Evolutionary conservation across 1,140 invertebrate genomes (phyloP).

Genomic region (Drosophila leontia): DNA sequence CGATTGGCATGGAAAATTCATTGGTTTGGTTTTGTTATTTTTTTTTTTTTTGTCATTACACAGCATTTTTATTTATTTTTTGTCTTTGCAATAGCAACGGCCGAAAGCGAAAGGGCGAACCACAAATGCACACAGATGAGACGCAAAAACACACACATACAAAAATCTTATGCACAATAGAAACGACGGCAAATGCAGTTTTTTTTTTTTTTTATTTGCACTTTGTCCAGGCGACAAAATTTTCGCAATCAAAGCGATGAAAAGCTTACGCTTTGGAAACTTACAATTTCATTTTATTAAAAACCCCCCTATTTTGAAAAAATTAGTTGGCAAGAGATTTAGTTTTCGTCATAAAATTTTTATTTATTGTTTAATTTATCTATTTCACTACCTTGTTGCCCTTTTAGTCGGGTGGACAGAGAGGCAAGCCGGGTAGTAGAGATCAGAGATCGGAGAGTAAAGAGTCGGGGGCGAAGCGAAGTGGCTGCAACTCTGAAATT

Average conservation of each 20-base stretch:
- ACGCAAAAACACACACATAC: slow-evolving; percentile 3
- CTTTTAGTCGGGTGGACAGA: slow-evolving; percentile 11
- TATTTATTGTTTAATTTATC: neutral
- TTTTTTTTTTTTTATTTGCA: slow-evolving; percentile 21
- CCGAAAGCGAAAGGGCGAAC: slow-evolving; percentile 78
- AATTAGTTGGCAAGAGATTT: neutral
- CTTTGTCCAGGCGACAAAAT: slow-evolving; percentile 57
- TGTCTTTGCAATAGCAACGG: slow-evolving; percentile 57
- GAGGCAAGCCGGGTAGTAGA: neutral
- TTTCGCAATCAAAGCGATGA: slow-evolving; percentile 12
- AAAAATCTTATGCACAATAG: slow-evolving; percentile 36
- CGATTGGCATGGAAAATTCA: slow-evolving; percentile 50
- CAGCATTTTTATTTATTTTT: slow-evolving; percentile 37
- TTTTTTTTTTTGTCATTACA: slow-evolving; percentile 46
- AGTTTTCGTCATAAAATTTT: neutral
- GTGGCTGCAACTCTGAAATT: slow-evolving; percentile 40
- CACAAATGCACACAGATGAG: slow-evolving; percentile 19
- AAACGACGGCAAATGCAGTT: slow-evolving; percentile 51
- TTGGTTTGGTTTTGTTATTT: slow-evolving; percentile 28
- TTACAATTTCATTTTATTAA: too few relatives aligned
- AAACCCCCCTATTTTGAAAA: neutral
- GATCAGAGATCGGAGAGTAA: slow-evolving; percentile 2
- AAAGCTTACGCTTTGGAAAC: neutral
- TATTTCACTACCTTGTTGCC: neutral
- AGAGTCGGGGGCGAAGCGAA: slow-evolving; percentile 10